phyloP scores from a whole-genome alignment of 2,888 invertebrate genomes.

The Diplolepis rosae region DNA sequence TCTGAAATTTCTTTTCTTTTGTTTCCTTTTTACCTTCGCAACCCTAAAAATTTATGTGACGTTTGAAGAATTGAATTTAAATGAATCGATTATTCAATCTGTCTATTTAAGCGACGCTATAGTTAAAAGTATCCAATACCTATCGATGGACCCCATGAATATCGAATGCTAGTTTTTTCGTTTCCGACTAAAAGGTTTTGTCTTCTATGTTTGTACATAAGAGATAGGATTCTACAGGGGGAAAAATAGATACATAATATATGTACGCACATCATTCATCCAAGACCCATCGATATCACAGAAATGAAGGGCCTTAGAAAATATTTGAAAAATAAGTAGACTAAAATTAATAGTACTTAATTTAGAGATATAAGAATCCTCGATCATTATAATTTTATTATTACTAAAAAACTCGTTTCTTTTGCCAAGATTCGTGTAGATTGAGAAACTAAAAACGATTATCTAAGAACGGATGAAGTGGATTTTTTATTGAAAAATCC shows the following conservation, averaged over 20 bases:
- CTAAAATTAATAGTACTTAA: too few species aligned
- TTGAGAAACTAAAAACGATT: too few species aligned
- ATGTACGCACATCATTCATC: too few species aligned
- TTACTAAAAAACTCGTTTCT: too few species aligned
- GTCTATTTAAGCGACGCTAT: not conserved
- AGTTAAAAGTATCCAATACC: slow-evolving; percentile 9
- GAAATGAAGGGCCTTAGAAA: too few species aligned
- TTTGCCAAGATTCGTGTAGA: too few species aligned
- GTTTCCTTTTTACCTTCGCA: not conserved
- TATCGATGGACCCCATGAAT: slow-evolving; percentile 20
- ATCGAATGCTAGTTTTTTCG: slow-evolving; percentile 18
- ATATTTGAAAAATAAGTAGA: too few species aligned
- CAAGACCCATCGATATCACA: too few species aligned
- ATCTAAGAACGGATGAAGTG: too few species aligned
- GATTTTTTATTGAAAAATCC: too few species aligned
- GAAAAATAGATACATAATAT: not conserved
- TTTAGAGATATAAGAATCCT: too few species aligned
- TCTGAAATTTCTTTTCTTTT: not conserved
- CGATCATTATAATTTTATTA: too few species aligned
- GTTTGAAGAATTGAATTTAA: slow-evolving; percentile 2
- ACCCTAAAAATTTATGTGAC: slow-evolving; percentile 2
- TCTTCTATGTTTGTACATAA: not conserved
- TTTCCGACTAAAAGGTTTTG: slow-evolving; percentile 32
- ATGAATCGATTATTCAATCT: slow-evolving; percentile 11
- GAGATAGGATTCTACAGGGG: slow-evolving; percentile 5